A percentile compares a stretch with the other conserved stretches of the same genome.
Conservation (phyloP, 2,888 invertebrate genomes). For the Candidula unifasciata region DNA sequence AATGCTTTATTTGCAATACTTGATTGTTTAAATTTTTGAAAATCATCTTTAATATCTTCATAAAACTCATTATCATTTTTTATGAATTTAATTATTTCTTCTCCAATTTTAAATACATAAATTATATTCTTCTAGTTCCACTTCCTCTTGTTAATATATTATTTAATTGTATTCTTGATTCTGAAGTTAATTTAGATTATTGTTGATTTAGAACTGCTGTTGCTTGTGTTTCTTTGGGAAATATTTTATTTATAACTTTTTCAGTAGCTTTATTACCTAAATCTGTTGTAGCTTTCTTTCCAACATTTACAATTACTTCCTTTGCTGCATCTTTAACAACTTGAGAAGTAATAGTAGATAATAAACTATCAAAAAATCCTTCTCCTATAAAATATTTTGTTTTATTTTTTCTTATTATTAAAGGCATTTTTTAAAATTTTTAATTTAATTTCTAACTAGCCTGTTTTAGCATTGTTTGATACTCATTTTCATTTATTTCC, state of each 20-base stretch:
- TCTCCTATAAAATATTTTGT: not conserved
- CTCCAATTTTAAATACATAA: no score
- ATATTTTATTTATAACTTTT: not conserved
- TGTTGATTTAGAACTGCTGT: not conserved
- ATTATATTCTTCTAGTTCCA: no score
- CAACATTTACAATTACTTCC: conserved; percentile 3
- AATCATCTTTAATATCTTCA: not conserved
- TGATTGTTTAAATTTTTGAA: not conserved
- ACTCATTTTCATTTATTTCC: no score
- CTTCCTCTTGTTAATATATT: no score
- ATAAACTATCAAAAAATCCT: not conserved
- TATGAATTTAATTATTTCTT: not conserved
- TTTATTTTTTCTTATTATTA: not conserved
- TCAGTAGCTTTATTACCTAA: conserved; percentile 14
- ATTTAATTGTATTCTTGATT: no score
- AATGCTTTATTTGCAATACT: no score
- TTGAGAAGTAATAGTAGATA: conserved; percentile 1
- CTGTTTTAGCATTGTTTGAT: not conserved
- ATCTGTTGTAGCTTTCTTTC: not conserved
- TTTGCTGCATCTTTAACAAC: not conserved
- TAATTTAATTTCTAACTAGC: not conserved
- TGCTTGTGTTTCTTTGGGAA: not conserved
- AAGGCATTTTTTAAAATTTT: conserved; percentile 6
- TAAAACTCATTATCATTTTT: not conserved
- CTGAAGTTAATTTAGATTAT: no score